Conservation (phyloP, 2,797 vertebrate genomes). For the Schizothorax lantsangensis region DNA sequence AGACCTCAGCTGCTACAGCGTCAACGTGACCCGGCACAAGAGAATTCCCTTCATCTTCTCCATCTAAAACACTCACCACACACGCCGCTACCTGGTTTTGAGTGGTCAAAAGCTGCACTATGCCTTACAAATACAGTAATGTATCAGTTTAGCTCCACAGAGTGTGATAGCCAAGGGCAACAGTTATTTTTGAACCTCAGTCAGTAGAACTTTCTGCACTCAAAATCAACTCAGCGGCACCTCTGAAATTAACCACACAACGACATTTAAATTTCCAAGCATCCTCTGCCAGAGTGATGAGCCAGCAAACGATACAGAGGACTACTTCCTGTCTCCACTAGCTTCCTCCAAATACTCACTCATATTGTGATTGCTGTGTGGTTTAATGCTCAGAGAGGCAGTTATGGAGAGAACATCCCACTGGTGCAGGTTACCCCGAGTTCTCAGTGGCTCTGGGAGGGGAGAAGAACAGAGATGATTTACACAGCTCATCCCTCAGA, state of each 20-base stretch:
- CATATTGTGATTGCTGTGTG: constrained; percentile 23
- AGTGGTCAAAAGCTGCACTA: constrained; percentile 13
- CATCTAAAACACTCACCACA: constrained; percentile 46
- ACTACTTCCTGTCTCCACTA: constrained; percentile 38
- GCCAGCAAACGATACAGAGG: constrained; percentile 38
- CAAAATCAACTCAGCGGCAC: constrained; percentile 39
- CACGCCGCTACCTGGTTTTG: constrained; percentile 38
- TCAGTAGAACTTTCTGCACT: constrained; percentile 36
- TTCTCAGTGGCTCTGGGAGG: constrained; percentile 41
- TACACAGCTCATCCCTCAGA: constrained; percentile 51
- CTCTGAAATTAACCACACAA: constrained; percentile 39
- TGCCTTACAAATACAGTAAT: not conserved
- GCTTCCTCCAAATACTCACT: constrained; percentile 33
- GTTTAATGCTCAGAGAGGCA: constrained; percentile 28
- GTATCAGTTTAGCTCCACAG: not conserved
- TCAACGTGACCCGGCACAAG: constrained; percentile 68
- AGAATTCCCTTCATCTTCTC: constrained; percentile 60
- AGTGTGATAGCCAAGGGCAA: constrained; percentile 27
- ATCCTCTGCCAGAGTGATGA: constrained; percentile 31
- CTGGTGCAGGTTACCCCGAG: constrained; percentile 46
- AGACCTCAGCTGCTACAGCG: constrained; percentile 66
- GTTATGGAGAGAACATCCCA: constrained; percentile 41
- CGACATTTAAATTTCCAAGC: constrained; percentile 16
- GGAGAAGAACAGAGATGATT: constrained; percentile 52
- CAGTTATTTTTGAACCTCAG: constrained; percentile 35